A percentile compares a stretch with the other conserved stretches of the same genome.
Evolutionary conservation across 2,888 invertebrate genomes (phyloP).

Genomic region (Lithophane socia): DNA sequence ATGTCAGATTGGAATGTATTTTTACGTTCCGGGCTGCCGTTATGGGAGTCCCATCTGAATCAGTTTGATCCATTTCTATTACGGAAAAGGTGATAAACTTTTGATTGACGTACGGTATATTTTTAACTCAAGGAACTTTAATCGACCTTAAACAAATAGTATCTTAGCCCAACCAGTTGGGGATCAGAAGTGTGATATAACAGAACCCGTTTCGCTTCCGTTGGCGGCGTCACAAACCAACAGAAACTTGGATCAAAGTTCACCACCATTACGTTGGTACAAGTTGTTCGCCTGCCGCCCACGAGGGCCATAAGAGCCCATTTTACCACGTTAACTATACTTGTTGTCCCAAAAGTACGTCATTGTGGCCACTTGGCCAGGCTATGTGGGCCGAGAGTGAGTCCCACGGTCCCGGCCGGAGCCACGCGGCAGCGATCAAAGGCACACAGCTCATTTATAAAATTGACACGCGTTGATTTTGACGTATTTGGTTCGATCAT

Average conservation of each 20-base stretch:
- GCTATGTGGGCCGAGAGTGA: conserved; percentile 51
- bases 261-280: conserved; percentile 45
- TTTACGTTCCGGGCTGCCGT: neutral
- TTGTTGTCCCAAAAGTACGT: conserved; percentile 49
- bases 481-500: conserved; percentile 73
- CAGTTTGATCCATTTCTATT: conserved; percentile 2
- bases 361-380: conserved; percentile 47
- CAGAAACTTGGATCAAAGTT: conserved; percentile 55
- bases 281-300: conserved; percentile 46
- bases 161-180: conserved; percentile 6
- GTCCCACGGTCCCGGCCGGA: conserved; percentile 73
- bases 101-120: neutral
- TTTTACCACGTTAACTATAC: conserved; percentile 50
- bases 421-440: conserved; percentile 79
- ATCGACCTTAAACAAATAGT: conserved; percentile 18
- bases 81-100: neutral
- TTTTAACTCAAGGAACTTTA: neutral
- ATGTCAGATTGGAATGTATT: conserved; percentile 29
- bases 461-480: conserved; percentile 83
- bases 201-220: conserved; percentile 55
- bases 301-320: conserved; percentile 41
- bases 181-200: conserved; percentile 35
- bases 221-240: conserved; percentile 11
- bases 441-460: conserved; percentile 81
- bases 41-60: neutral